phyloP scores from a whole-genome alignment of 2,113 vertebrate genomes.

The Oncorhynchus nerka region DNA sequence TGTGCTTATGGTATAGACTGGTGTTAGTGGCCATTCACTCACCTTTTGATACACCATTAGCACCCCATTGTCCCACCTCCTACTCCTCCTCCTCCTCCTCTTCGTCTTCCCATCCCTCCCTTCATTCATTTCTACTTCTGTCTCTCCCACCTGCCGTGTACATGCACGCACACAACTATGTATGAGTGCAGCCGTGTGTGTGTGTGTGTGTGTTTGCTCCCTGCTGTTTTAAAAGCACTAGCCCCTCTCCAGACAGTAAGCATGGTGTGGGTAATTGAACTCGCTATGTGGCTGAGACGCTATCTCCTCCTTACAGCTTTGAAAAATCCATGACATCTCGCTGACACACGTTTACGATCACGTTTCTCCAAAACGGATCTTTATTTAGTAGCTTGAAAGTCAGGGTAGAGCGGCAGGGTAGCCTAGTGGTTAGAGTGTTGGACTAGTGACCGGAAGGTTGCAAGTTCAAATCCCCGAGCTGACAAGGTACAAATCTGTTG shows the following conservation, averaged over 20 bases:
- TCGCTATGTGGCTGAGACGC: conserved; percentile 32
- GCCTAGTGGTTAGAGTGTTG: no score
- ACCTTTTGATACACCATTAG: conserved; percentile 53
- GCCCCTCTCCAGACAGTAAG: conserved; percentile 31
- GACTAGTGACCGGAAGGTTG: no score
- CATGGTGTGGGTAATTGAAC: conserved; percentile 43
- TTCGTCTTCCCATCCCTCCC: background rate
- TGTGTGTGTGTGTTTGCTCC: background rate
- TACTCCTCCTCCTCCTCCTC: no score
- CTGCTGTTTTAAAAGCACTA: conserved; percentile 36
- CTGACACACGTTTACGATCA: conserved; percentile 39
- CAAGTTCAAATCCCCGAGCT: no score
- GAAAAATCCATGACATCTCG: conserved; percentile 57
- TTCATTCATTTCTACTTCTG: background rate
- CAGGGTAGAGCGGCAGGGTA: background rate
- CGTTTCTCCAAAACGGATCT: conserved; percentile 9
- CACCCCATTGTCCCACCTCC: conserved; percentile 13
- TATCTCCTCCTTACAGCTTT: background rate
- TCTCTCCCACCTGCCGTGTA: background rate
- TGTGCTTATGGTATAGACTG: no score
- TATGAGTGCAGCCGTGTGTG: background rate
- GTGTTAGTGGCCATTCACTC: conserved; percentile 44
- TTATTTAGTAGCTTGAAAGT: conserved; percentile 3
- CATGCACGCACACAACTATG: background rate
- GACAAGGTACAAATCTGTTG: no score